These are phyloP conservation scores for Reticulitermes lucifugus DNA, from an alignment of 2,888 invertebrate species.

Conservation along the genomic window DNA sequence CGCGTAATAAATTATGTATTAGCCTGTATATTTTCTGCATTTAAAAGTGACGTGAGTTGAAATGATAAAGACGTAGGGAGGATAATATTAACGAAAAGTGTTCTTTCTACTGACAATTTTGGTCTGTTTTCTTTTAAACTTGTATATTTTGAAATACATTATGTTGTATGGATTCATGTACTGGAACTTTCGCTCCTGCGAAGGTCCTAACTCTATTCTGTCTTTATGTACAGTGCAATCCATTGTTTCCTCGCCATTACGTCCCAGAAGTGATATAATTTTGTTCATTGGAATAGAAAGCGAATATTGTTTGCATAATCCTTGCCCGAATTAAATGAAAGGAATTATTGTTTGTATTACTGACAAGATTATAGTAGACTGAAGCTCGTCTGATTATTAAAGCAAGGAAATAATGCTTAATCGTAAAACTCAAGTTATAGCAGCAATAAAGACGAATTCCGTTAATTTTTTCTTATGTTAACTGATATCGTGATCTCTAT, in stretches of 20 bases:
- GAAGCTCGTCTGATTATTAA: slow-evolving; percentile 1
- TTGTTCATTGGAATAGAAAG: not conserved
- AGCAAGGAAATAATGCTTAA: not conserved
- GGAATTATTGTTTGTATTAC: not conserved
- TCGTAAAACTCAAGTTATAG: not conserved
- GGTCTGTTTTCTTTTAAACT: too few species aligned
- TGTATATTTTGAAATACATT: too few species aligned
- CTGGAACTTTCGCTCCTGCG: too few species aligned
- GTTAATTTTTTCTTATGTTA: slow-evolving; percentile 6
- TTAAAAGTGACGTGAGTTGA: too few species aligned
- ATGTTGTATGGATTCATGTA: too few species aligned
- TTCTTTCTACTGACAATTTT: too few species aligned
- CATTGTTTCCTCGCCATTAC: not conserved
- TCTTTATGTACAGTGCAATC: not conserved
- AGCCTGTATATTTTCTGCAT: too few species aligned
- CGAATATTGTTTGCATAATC: slow-evolving; percentile 9
- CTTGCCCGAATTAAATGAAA: not conserved
- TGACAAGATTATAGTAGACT: not conserved
- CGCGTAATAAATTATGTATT: too few species aligned
- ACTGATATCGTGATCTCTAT: not conserved
- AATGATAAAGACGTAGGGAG: too few species aligned
- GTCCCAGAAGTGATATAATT: not conserved
- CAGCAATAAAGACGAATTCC: not conserved
- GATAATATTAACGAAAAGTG: too few species aligned
- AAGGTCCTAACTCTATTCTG: not conserved